These are phyloP conservation scores for Gallinago paraguaiae DNA, from an alignment of 2,113 vertebrate genomes.

Conservation along the genomic window DNA sequence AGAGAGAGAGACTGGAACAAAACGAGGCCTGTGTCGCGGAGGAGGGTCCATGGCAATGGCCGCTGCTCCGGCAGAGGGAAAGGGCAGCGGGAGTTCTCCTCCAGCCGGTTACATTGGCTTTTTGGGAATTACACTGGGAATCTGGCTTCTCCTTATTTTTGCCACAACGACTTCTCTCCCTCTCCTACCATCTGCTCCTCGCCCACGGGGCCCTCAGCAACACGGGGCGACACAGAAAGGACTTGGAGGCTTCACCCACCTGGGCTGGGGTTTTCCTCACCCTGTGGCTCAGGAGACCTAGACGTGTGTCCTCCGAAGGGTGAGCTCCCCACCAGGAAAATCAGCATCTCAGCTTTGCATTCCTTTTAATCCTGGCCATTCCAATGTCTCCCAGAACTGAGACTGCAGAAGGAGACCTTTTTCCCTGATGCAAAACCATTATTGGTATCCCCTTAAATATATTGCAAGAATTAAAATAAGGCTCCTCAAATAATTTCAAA, in stretches of 20 bases:
- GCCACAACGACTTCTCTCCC: not conserved
- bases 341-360: not conserved
- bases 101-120: not conserved
- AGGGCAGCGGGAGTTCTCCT: rapidly evolving
- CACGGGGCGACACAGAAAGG: not conserved
- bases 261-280: not conserved
- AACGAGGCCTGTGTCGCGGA: not conserved
- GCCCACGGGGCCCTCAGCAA: not conserved
- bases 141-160: not conserved
- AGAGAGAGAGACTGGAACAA: not conserved
- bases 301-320: not conserved
- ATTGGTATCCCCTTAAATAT: not conserved
- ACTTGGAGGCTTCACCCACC: not conserved
- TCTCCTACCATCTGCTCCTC: not conserved
- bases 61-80: not conserved
- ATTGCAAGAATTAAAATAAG: not conserved
- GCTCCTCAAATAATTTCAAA: not conserved
- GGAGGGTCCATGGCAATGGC: not conserved
- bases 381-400: not conserved
- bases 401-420: not conserved
- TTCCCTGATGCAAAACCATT: not conserved
- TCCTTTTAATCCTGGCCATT: not conserved
- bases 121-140: not conserved
- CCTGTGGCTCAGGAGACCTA: not conserved
- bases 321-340: slow-evolving; percentile 17